Evolutionary conservation across 2,113 vertebrate genomes (phyloP), one percentile per base, ranked within the genome.

Genomic region (Eolophus roseicapilla): DNA sequence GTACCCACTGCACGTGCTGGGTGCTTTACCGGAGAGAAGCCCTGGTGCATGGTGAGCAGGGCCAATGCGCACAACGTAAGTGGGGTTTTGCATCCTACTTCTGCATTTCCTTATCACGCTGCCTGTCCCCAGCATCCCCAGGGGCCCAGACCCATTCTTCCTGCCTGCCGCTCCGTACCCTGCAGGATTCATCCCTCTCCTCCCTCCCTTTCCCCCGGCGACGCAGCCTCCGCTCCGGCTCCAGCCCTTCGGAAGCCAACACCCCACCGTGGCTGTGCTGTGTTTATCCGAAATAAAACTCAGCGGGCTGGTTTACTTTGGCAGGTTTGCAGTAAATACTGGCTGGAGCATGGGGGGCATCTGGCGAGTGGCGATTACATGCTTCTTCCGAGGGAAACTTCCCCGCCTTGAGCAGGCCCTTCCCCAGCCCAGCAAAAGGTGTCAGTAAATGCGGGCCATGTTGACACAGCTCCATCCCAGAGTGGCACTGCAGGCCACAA

Each of bases 341-440:
- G 95, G 81, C 89, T 77, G 76, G 59, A 92, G 96, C 88, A 1
- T 47, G 93, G 97, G 96, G 97, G 98, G 97, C 95, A 96, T 98
- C 97, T 98, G 97, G 83, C 8, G n/a, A 93, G 89, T 53, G 49
- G 82, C 55, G 92, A 96, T 98, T 96, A 95, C 97, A 93, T 5
- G 49, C 98, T 97, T 87, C 94, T 98, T 97, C 97, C 85, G n/a
- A 93, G 96, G 97, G 96, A 98, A 98, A 98, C 97, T 97, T 97
- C 55, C 93, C 95, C 68, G 12, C 95, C 89, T 92, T 96, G 97
- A 85, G 95, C 93, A 91, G 90, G 94, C 43, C 97, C 96, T 98
- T 98, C 96, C 95, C 59, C 37, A 97, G 95, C 98, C 97, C 97
- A 96, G 95, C 81, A 74, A 39, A 96, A 98, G 97, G 98, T 98